These are phyloP conservation scores for Lonchura striata DNA, from an alignment of 2,113 vertebrate species.

Conservation along the genomic window DNA sequence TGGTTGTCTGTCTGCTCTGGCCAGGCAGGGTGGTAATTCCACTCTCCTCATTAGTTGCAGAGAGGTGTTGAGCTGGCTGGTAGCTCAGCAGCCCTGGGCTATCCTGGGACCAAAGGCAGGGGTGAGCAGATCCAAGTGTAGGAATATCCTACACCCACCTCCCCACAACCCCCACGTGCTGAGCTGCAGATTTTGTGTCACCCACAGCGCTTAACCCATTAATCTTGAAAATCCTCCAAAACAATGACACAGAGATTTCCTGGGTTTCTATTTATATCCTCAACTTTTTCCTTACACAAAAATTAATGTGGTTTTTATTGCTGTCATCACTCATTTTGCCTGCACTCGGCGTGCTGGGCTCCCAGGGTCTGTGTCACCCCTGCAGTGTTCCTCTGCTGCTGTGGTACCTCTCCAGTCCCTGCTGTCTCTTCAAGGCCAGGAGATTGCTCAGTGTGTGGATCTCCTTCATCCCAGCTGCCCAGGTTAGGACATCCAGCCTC, in stretches of 20 bases:
- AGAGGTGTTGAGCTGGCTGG: accelerated
- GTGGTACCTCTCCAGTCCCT: background rate
- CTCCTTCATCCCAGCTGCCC: background rate
- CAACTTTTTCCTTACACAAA: constrained; percentile 25
- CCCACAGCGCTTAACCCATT: constrained; percentile 39
- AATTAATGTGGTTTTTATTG: constrained; percentile 61
- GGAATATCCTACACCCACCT: background rate
- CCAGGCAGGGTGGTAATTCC: background rate
- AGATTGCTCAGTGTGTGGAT: accelerated
- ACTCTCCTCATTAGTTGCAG: background rate
- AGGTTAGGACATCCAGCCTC: background rate
- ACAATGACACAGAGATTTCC: constrained; percentile 6
- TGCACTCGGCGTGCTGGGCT: background rate
- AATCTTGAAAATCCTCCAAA: constrained; percentile 35
- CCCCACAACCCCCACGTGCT: background rate
- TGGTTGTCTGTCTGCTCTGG: background rate
- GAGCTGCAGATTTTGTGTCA: background rate
- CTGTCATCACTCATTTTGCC: background rate
- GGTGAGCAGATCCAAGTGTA: background rate
- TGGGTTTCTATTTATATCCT: constrained; percentile 51
- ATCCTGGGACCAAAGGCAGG: accelerated
- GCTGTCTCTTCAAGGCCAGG: accelerated
- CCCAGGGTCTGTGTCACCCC: background rate
- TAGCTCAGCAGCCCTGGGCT: background rate
- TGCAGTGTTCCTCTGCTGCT: background rate